Evolutionary conservation across 2,113 vertebrate species (phyloP), one percentile per base, ranked within the genome.

Genomic region (Macquaria ambigua): DNA sequence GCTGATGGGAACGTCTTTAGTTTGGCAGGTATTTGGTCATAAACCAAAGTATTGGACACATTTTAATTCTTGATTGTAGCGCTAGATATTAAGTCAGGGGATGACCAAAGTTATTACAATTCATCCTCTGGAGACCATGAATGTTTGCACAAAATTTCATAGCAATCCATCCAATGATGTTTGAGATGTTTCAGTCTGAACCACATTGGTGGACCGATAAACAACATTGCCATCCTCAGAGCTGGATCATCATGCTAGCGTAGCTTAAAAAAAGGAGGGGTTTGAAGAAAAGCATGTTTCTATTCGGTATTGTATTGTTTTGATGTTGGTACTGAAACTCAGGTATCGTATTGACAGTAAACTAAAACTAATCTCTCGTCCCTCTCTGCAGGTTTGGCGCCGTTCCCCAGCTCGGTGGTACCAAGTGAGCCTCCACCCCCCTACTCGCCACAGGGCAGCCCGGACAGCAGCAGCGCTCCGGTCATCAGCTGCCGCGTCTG

Each of bases 401-500:
- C 85, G 2, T 93, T 91, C 68, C 83, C 89, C 74, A 88, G 85
- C 41, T 72, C 39, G n/a, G 58, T 84, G 56, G 81, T 61, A 0
- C 82, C 85, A 0, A 83, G 69, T 0, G 95, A 94, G 18, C 82
- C 92, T 16, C 92, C 94, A 0, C 94, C 91, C 0, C 93, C 94
- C 0, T 94, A 93, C 79, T 94, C 94, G 1, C 91, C 93, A 0
- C 92, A 93, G 86, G 90, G 87, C 74, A 94, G 93, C 85, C 93
- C 93, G 0, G 94, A 93, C 79, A 93, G 92, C 76, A 53, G 89
- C 92, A 93, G 88, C 56, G 90, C 87, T 7, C 82, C 90, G 1
- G 68, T 95, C 86, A 94, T 96, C 93, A 93, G 90, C 91, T 96
- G 95, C 81, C 86, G 95, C 1, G 95, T 96, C 23, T 96, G 95